Conservation (phyloP, 2,888 invertebrate species). For the Odiellus spinosus region DNA sequence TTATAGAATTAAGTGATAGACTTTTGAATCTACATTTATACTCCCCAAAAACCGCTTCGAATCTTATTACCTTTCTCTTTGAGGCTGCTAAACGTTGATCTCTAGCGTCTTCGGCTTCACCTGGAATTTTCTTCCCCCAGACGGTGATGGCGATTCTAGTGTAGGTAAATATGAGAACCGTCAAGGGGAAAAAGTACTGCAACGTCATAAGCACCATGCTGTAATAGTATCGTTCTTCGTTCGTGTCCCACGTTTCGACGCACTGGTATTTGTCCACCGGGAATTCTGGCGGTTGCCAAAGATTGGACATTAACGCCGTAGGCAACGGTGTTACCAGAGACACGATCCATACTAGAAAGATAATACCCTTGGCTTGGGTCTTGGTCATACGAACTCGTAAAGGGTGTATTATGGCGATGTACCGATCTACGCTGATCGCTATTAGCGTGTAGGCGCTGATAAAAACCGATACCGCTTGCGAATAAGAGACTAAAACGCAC, state of each 20-base stretch:
- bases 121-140: conserved; percentile 72
- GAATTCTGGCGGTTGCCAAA: conserved; percentile 19
- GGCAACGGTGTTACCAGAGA: conserved; percentile 65
- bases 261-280: conserved; percentile 36
- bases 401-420: conserved; percentile 78
- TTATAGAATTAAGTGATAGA: too few relatives aligned
- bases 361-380: conserved; percentile 48
- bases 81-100: conserved; percentile 69
- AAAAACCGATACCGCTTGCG: conserved; percentile 39
- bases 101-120: conserved; percentile 66
- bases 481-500: conserved; percentile 67
- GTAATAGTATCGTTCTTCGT: conserved; percentile 38
- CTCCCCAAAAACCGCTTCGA: too few relatives aligned
- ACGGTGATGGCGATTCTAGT: conserved; percentile 68
- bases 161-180: conserved; percentile 67
- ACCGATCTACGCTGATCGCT: conserved; percentile 80
- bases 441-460: conserved; percentile 66
- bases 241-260: conserved; percentile 38
- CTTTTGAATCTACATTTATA: too few relatives aligned
- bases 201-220: conserved; percentile 58
- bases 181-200: conserved; percentile 67
- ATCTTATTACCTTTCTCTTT: conserved; percentile 74
- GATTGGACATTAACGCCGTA: conserved; percentile 50
- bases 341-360: conserved; percentile 53
- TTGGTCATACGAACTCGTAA: conserved; percentile 62